Percentiles rank a stretch among this genome's conserved stretches.
Conservation (phyloP, 2,113 vertebrate genomes). For the Prietella phreatophila region DNA sequence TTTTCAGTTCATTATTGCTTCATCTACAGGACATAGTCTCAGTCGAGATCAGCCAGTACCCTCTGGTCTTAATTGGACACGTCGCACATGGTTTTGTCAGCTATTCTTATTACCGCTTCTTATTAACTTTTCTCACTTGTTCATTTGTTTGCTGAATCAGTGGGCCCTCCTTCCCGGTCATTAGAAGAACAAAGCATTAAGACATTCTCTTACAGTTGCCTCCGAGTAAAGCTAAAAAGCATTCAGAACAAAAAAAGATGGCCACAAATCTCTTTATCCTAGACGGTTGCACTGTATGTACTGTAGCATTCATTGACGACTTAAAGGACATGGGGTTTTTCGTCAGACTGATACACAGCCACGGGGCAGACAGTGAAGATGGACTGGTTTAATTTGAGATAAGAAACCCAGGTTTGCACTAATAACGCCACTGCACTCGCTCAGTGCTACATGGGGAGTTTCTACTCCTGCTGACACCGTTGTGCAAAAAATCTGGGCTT, state of each 20-base stretch:
- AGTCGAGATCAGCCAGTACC: neutral
- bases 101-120: constrained; percentile 24
- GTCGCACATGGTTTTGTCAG: constrained; percentile 7
- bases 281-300: neutral
- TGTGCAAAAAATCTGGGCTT: neutral
- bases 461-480: constrained; percentile 14
- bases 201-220: neutral
- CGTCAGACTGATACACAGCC: constrained; percentile 32
- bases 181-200: neutral
- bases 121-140: constrained; percentile 29
- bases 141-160: constrained; percentile 34
- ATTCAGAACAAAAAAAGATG: neutral
- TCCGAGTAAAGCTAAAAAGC: neutral
- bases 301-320: constrained; percentile 8
- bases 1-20: constrained; percentile 20
- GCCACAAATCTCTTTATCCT: constrained; percentile 13
- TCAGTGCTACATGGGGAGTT: constrained; percentile 11
- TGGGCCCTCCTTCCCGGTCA: neutral
- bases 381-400: constrained; percentile 51
- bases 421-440: constrained; percentile 32
- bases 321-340: constrained; percentile 9
- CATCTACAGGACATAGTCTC: neutral
- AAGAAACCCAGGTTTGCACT: constrained; percentile 47
- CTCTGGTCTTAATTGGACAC: constrained; percentile 23
- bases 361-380: constrained; percentile 35